Base-by-base conservation (phyloP, 2,113 vertebrate genomes). In the Sinocyclocheilus grahami region DNA sequence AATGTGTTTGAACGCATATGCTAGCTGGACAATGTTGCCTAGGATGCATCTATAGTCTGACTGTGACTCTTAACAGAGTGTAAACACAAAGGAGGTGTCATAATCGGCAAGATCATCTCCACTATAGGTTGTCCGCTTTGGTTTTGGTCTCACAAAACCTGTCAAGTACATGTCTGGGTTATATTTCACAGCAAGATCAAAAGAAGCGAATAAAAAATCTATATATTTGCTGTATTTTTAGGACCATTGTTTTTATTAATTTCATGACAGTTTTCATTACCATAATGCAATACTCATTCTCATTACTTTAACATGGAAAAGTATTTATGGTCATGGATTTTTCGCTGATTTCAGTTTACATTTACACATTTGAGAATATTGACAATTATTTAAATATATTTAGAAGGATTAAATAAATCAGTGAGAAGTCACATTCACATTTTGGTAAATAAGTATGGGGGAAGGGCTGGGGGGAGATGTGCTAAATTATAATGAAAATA, bases 21-120 rank as follows among this genome's bases (percentile, higher is more conserved):
- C 62, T 48, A 48, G 13, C 62, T 30, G 7, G 62, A 82, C 80
- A 82, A 82, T 81, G 79, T 81, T 81, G 78, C n/a, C 48, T 63
- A 24, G n/a, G 39, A 67, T 51, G 62, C 62, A 13, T 67, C 62
- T 82, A 51, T 67, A 51, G 46, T 69, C 62, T 30, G 9, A 51
- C n/a, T 67, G 78, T 22, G 55, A 42, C 16, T 58, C 18, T 33
- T 58, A 60, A 80, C 22, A 42, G 22, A 46, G 46, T 16, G 13
- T 65, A 51, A 82, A 82, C 62, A 67, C n/a, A 11, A 62, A 58
- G 37, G 22, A 13, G 39, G 27, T 80, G 58, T 12, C 20, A 16
- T 18, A 58, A 55, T 39, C 5, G 5, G 37, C 39, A 27, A 63
- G 37, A 80, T 42, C 58, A 46, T 24, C 30, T 60, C 5, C 20